Conservation (phyloP, 2,888 invertebrate species). For the Pristionchus exspectatus region DNA sequence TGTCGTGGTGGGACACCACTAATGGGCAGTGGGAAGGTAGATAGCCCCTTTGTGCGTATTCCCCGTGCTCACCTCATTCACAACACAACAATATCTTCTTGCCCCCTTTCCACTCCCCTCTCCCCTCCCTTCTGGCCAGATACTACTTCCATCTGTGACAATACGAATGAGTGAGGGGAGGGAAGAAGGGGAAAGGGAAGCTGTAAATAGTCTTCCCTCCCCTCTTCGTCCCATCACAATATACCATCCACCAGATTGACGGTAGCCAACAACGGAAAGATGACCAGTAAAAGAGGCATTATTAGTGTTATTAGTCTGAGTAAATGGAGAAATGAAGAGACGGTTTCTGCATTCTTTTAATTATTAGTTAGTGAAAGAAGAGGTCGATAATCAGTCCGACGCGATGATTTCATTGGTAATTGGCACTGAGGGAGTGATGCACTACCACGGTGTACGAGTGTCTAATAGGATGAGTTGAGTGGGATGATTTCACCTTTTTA, state of each 20-base stretch:
- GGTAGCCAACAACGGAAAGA: neutral
- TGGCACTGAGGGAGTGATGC: neutral
- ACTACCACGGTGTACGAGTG: neutral
- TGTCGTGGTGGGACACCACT: neutral
- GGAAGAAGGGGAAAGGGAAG: constrained; percentile 10
- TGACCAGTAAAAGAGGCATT: neutral
- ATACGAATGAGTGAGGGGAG: constrained; percentile 49
- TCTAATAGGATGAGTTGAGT: neutral
- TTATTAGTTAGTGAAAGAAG: neutral
- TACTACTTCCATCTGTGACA: constrained; percentile 45
- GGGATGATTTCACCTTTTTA: neutral
- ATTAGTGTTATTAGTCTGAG: neutral
- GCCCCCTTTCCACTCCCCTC: neutral
- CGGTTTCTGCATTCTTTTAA: neutral
- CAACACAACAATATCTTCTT: constrained; percentile 12
- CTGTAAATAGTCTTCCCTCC: constrained; percentile 32
- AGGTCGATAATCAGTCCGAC: neutral
- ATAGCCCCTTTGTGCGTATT: neutral
- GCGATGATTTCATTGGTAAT: neutral
- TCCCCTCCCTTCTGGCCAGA: neutral
- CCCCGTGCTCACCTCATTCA: constrained; percentile 9
- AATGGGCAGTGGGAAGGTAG: neutral
- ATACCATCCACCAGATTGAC: neutral
- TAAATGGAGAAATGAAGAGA: neutral
- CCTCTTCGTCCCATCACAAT: constrained; percentile 12